These are phyloP conservation scores for Leistus spinibarbis DNA, from an alignment of 2,888 invertebrate genomes.

Conservation along the genomic window DNA sequence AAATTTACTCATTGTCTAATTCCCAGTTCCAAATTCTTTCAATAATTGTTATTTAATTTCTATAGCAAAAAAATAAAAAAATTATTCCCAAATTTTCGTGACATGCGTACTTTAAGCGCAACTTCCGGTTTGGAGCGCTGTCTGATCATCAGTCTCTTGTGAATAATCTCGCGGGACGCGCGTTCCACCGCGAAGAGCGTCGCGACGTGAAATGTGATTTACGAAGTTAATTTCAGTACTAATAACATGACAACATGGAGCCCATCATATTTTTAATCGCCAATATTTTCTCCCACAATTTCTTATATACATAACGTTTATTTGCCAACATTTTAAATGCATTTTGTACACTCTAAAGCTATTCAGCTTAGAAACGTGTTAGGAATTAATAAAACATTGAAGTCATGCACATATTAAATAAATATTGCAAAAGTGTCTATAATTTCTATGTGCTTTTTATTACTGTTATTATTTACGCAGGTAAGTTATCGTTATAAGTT, in stretches of 20 bases:
- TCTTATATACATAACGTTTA: not conserved
- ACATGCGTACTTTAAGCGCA: slow-evolving; percentile 35
- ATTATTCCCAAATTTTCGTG: no score
- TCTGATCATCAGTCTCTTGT: slow-evolving; percentile 36
- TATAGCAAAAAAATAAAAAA: no score
- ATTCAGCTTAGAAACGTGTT: not conserved
- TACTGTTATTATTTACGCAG: slow-evolving; percentile 25
- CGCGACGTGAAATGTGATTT: slow-evolving; percentile 30
- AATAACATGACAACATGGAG: not conserved
- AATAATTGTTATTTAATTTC: no score
- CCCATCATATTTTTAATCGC: not conserved
- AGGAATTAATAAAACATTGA: not conserved
- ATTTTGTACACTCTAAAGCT: not conserved
- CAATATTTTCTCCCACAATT: not conserved
- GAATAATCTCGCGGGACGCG: slow-evolving; percentile 37
- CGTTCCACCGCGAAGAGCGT: not conserved
- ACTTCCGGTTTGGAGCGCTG: slow-evolving; percentile 32
- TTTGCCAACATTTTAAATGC: not conserved
- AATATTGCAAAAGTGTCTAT: slow-evolving; percentile 32
- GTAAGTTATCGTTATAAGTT: slow-evolving; percentile 10
- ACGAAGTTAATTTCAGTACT: slow-evolving; percentile 6
- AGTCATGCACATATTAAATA: slow-evolving; percentile 31
- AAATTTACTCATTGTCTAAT: no score
- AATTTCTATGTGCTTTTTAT: slow-evolving; percentile 27
- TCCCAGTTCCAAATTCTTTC: no score